Percentiles rank a stretch among this genome's conserved stretches.
Conservation (phyloP, 2,888 invertebrate species). For the Drosophila dives region DNA sequence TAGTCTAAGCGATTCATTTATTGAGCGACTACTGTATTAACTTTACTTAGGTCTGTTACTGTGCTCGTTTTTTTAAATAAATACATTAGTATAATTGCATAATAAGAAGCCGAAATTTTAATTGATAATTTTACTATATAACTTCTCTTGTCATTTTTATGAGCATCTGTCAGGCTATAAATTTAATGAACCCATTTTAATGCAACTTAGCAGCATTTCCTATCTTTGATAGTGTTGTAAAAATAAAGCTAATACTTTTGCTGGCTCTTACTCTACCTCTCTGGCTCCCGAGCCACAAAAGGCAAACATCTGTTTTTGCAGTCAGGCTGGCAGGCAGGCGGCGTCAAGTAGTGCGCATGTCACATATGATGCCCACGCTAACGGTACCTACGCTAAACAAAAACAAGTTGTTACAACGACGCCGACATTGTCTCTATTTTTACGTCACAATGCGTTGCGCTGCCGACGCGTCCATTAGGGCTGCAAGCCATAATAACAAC, state of each 20-base stretch:
- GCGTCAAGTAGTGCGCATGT: slow-evolving; percentile 63
- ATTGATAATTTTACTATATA: neutral
- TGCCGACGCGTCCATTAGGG: slow-evolving; percentile 24
- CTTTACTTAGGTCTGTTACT: slow-evolving; percentile 2
- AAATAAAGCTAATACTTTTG: slow-evolving; percentile 32
- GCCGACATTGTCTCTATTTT: slow-evolving; percentile 36
- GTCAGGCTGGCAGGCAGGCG: slow-evolving; percentile 23
- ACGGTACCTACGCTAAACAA: slow-evolving; percentile 69
- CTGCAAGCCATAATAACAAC: slow-evolving; percentile 52
- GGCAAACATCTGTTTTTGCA: slow-evolving; percentile 68
- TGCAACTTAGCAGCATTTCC: slow-evolving; percentile 28
- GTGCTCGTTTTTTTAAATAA: slow-evolving; percentile 2
- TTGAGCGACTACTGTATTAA: neutral
- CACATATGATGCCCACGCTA: slow-evolving; percentile 38
- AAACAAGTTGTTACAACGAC: slow-evolving; percentile 65
- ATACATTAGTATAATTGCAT: slow-evolving; percentile 48
- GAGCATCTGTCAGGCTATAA: slow-evolving; percentile 36
- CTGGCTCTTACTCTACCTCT: neutral
- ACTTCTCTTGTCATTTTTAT: slow-evolving; percentile 16
- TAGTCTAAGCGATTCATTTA: neutral
- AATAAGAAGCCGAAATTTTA: slow-evolving; percentile 39
- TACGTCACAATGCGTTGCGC: slow-evolving; percentile 53
- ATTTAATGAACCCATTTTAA: slow-evolving; percentile 34
- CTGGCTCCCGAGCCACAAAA: slow-evolving; percentile 38
- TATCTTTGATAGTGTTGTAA: slow-evolving; percentile 34